These are phyloP conservation scores for Neoarius graeffei DNA, from an alignment of 2,113 vertebrate species.

Conservation along the genomic window DNA sequence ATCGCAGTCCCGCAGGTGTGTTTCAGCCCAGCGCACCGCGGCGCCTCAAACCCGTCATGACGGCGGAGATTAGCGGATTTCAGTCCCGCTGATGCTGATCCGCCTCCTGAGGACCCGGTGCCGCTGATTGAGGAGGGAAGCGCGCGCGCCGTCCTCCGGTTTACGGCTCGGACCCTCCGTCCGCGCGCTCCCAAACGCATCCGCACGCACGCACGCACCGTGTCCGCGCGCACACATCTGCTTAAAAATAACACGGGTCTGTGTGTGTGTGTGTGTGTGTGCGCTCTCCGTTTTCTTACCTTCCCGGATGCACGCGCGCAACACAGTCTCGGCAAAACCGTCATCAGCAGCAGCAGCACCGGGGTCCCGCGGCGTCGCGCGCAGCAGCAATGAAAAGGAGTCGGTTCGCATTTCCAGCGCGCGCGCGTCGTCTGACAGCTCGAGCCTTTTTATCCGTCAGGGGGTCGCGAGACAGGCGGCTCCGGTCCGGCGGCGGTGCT, in stretches of 20 bases:
- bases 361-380: slow-evolving; percentile 30
- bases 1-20: neutral
- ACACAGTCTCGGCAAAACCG: neutral
- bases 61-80: neutral
- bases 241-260: slow-evolving; percentile 8
- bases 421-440: slow-evolving; percentile 1
- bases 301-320: slow-evolving; percentile 30
- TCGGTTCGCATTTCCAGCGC: slow-evolving; percentile 25
- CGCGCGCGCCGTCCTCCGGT: neutral
- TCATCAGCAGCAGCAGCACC: neutral
- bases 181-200: neutral
- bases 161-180: neutral
- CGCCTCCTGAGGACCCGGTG: neutral
- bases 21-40: neutral
- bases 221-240: neutral
- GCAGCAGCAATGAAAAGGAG: neutral
- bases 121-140: neutral
- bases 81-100: no score
- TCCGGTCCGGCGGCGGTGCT: slow-evolving; percentile 25
- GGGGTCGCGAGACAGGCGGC: slow-evolving; percentile 28
- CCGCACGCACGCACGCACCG: neutral
- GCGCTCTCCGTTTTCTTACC: slow-evolving; percentile 15
- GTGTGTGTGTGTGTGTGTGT: slow-evolving; percentile 10
- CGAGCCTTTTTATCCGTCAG: slow-evolving; percentile 15
- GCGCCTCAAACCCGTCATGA: neutral